Evolutionary conservation across 2,797 vertebrate genomes (phyloP).

Genomic region (Fundulus diaphanus): DNA sequence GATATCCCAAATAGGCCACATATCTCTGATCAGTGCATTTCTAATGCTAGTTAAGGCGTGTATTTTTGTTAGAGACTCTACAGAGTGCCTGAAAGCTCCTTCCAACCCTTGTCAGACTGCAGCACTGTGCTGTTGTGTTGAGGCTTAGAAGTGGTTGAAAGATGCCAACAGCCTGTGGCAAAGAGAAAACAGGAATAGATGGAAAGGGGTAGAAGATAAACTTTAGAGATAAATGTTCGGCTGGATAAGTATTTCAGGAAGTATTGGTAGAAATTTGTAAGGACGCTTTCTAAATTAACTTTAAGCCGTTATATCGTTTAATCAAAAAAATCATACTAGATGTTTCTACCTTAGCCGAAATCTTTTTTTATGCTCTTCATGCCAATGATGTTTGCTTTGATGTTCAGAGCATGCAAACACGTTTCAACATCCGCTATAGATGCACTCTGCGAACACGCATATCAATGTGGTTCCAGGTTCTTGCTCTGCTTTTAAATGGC

Average conservation of each 20-base stretch:
- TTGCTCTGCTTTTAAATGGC: conserved; percentile 19
- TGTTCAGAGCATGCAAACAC: background rate
- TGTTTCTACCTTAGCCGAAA: conserved; percentile 33
- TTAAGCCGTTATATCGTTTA: too few species aligned
- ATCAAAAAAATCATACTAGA: background rate
- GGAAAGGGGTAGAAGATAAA: background rate
- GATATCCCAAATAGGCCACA: background rate
- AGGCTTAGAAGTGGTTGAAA: background rate
- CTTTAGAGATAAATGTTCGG: background rate
- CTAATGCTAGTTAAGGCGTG: background rate
- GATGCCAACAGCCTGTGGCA: background rate
- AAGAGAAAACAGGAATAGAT: background rate
- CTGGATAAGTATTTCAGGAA: background rate
- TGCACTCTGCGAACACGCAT: background rate
- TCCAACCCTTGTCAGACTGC: background rate
- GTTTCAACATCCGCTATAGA: background rate
- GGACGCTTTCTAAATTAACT: background rate
- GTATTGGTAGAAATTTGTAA: background rate
- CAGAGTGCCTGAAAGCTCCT: background rate
- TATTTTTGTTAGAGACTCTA: background rate
- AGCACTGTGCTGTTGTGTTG: background rate
- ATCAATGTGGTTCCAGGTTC: background rate
- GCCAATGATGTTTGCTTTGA: background rate
- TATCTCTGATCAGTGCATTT: background rate
- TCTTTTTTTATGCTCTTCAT: background rate